Conservation (phyloP, 2,797 vertebrate genomes). For the Crocodylus rhombifer region DNA sequence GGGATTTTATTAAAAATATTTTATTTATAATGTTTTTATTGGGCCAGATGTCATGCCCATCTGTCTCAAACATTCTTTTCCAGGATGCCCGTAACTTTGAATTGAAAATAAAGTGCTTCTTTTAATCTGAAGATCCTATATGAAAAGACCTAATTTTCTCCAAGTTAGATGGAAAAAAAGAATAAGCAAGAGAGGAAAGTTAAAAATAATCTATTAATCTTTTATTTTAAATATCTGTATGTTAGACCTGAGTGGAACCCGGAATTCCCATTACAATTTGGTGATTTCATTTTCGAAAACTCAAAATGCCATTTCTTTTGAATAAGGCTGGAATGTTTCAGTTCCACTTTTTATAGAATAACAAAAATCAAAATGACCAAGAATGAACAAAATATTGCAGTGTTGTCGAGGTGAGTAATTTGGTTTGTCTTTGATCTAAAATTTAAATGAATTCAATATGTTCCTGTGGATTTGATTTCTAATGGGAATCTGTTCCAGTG, state of each 20-base stretch:
- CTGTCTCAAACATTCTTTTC: conserved; percentile 39
- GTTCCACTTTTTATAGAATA: not conserved
- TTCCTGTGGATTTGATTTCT: not conserved
- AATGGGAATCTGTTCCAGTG: not conserved
- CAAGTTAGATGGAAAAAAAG: not conserved
- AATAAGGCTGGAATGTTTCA: not conserved
- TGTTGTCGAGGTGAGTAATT: conserved; percentile 7
- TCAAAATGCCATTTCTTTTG: not conserved
- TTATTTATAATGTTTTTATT: conserved; percentile 67
- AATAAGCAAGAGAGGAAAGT: not conserved
- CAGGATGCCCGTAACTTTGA: not conserved
- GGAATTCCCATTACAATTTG: not conserved
- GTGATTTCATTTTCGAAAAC: not conserved
- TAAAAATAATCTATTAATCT: not conserved
- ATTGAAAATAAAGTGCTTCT: not conserved
- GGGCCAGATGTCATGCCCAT: conserved; percentile 27
- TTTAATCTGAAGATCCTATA: not conserved
- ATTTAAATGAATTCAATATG: too few relatives aligned
- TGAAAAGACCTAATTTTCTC: not conserved
- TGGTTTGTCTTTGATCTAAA: not conserved
- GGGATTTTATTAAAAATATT: conserved; percentile 55
- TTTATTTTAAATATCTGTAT: too few relatives aligned
- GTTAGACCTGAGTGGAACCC: not conserved
- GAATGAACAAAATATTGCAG: conserved; percentile 13
- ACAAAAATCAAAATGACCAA: conserved; percentile 10